phyloP scores from a whole-genome alignment of 2,888 invertebrate genomes.

The Amphimallon solstitiale region DNA sequence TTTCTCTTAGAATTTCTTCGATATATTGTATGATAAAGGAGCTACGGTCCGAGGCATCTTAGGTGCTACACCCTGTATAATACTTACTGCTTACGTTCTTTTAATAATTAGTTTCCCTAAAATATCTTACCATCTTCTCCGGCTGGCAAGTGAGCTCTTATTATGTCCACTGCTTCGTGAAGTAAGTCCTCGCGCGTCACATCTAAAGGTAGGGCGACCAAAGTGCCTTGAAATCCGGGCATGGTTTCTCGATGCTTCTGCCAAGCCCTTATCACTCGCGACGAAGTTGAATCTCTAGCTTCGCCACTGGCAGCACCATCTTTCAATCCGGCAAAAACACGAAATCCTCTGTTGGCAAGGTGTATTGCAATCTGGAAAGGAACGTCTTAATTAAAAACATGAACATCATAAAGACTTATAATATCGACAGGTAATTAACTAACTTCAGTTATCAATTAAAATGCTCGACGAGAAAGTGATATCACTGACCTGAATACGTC shows the following conservation, averaged over 20 bases:
- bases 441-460: too few relatives aligned
- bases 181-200: slow-evolving; percentile 83
- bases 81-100: neutral
- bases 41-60: too few relatives aligned
- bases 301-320: slow-evolving; percentile 67
- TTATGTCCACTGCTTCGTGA: slow-evolving; percentile 81
- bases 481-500: too few relatives aligned
- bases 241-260: slow-evolving; percentile 61
- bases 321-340: slow-evolving; percentile 80
- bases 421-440: too few relatives aligned
- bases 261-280: slow-evolving; percentile 66
- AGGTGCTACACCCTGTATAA: too few relatives aligned
- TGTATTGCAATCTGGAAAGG: slow-evolving; percentile 72
- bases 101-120: too few relatives aligned
- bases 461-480: too few relatives aligned
- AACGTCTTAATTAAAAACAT: neutral
- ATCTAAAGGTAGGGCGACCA: slow-evolving; percentile 79
- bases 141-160: slow-evolving; percentile 82
- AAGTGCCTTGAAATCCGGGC: slow-evolving; percentile 57
- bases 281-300: slow-evolving; percentile 70
- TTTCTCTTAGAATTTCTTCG: too few relatives aligned
- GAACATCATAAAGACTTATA: too few relatives aligned
- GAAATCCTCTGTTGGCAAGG: slow-evolving; percentile 76
- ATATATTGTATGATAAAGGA: too few relatives aligned
- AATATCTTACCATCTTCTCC: slow-evolving; percentile 77